Conservation (phyloP, 2,888 invertebrate species). For the Scaptomyza caliginosa region DNA sequence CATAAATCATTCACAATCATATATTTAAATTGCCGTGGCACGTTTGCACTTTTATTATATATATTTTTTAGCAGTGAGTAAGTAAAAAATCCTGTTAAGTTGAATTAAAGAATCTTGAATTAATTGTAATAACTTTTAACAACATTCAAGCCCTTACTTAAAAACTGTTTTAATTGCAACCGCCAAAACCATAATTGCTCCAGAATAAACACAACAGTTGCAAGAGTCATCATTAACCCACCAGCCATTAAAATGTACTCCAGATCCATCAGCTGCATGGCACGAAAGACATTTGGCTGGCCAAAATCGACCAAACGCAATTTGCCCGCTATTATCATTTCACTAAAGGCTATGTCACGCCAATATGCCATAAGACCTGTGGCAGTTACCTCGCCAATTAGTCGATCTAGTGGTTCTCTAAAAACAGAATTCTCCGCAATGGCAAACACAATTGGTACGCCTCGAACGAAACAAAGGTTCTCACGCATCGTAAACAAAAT, state of each 20-base stretch:
- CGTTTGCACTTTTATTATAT: not conserved
- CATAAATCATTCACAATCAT: not conserved
- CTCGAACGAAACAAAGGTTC: slow-evolving; percentile 69
- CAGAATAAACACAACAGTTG: slow-evolving; percentile 18
- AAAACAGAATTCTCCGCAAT: slow-evolving; percentile 70
- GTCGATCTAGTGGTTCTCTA: slow-evolving; percentile 45
- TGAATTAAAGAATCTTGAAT: not conserved
- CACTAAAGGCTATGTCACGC: slow-evolving; percentile 57
- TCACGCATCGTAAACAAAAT: slow-evolving; percentile 65
- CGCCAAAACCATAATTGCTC: slow-evolving; percentile 7
- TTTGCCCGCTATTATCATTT: slow-evolving; percentile 62
- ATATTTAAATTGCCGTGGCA: not conserved
- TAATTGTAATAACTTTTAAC: not conserved
- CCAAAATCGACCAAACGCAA: slow-evolving; percentile 59
- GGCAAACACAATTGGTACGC: slow-evolving; percentile 71
- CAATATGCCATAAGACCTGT: slow-evolving; percentile 59
- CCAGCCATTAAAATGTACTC: slow-evolving; percentile 49
- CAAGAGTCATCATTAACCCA: slow-evolving; percentile 10
- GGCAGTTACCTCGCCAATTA: slow-evolving; percentile 64
- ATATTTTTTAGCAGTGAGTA: not conserved
- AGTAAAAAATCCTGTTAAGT: not conserved
- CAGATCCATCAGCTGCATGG: slow-evolving; percentile 71
- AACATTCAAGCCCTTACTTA: not conserved
- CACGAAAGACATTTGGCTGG: slow-evolving; percentile 48
- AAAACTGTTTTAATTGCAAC: not conserved